Base-by-base conservation (phyloP, 2,797 vertebrate species). In the Acestrorhynchus altus region DNA sequence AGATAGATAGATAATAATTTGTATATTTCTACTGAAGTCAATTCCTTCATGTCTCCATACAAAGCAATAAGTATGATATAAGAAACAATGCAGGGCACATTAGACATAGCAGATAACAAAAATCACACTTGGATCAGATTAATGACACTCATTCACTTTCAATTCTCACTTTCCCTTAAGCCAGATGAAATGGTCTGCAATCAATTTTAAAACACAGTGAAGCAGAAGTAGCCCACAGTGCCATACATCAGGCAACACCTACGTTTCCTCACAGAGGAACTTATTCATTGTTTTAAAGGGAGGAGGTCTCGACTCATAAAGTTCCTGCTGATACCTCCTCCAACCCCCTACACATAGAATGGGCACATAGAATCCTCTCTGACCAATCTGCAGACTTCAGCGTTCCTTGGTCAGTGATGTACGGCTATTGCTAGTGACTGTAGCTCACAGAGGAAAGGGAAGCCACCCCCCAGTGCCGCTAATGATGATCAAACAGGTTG, bases 401-500 rank as follows among this genome's bases (percentile, higher is more conserved):
- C 76, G 44, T 68, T 81, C 67, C 73, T 51, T 39, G 31, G 60
- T 31, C 15, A 54, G 26, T 83, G 81, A 85, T 85, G 44, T 68
- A 85, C 76, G 24, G 79, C 72, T 71, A 28, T 59, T 78, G 79
- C 76, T 71, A 28, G 72, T 44, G 76, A 79, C 76, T 66, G 35
- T 65, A 52, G 72, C 56, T 72, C 72, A 78, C 16, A 74, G 61
- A 75, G 67, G 72, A 81, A 83, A 76, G 78, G 79, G n/a, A 46
- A 66, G 49, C 67, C 74, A 67, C 78, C 76, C 59, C 63, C 76
- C 46, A 42, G 66, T 80, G 84, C 64, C 49, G 5, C 80, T 85
- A 83, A 85, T 85, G 80, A 83, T 83, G 84, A 83, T 80, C 82
- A 82, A 76, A 83, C 79, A 77, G 80, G 82, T 80, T 75, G 74